These are phyloP conservation scores for Amiota mariae DNA, from an alignment of 2,888 invertebrate genomes.

Conservation along the genomic window DNA sequence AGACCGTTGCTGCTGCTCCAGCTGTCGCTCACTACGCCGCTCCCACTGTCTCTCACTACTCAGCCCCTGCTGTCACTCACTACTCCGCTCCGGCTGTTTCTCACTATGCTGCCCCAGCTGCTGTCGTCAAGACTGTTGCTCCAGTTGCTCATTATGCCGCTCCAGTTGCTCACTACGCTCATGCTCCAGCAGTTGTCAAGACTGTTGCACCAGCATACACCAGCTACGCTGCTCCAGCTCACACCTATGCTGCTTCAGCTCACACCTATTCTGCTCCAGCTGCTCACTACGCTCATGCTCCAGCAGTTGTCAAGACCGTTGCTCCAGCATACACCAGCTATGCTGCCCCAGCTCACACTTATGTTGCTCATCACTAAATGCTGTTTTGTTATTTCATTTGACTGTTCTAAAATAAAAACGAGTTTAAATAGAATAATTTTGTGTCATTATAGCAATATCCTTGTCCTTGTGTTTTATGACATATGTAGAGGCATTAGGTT, in stretches of 20 bases:
- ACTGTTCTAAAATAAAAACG: constrained; percentile 33
- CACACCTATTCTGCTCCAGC: constrained; percentile 44
- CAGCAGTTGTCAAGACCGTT: not conserved
- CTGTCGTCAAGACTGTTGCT: constrained; percentile 37
- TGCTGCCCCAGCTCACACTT: constrained; percentile 13
- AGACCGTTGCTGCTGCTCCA: constrained; percentile 48
- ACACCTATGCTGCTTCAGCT: constrained; percentile 39
- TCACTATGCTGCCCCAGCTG: constrained; percentile 21
- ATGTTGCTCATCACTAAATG: constrained; percentile 54
- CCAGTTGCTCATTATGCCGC: constrained; percentile 44
- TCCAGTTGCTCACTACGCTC: constrained; percentile 42
- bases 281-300: constrained; percentile 36
- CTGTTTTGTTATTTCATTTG: constrained; percentile 47
- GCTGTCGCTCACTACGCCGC: constrained; percentile 36
- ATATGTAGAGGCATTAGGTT: no score
- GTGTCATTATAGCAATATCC: no score
- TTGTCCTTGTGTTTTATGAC: no score
- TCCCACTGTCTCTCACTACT: constrained; percentile 41
- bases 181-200: constrained; percentile 10
- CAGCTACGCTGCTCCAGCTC: constrained; percentile 31
- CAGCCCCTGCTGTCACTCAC: constrained; percentile 37
- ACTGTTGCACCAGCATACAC: constrained; percentile 38
- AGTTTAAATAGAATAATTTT: no score
- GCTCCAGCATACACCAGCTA: constrained; percentile 42
- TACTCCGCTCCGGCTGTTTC: constrained; percentile 36